Evolutionary conservation across 2,888 invertebrate genomes (phyloP), one percentile per base, ranked within the genome.

Genomic region (Drosophila borborema): DNA sequence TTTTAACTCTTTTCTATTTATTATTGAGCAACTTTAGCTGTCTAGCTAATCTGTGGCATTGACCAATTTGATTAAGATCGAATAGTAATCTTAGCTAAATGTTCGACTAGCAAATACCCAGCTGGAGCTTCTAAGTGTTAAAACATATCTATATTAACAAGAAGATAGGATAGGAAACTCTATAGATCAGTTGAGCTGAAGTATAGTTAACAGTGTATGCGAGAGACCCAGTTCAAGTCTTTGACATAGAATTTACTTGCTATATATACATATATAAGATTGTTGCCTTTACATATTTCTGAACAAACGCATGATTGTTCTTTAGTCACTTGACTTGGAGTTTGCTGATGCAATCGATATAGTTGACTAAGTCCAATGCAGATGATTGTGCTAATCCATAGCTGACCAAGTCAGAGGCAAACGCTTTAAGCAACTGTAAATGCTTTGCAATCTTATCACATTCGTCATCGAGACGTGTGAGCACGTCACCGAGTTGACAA

Each of bases 321-420:
- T 45, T 60, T 28, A n/a, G 60, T 7, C 40, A 54, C 38, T 60
- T 36, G 68, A n/a, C 60, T 38, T 49, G 46, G 45, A 46, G 23
- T 69, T 69, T n/a, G 56, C 51, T 72, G 72, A 76, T 75, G 74
- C 55, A 61, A 75, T 75, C 72, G 49, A n/a, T 59, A 18, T 34
- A 51, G 55, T 60, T 53, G 60, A 10, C 28, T 38, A 59, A 59
- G 40, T 34, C 67, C 31, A 64, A 54, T 45, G 58, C 72, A 31
- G 38, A 60, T 45, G 55, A 49, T 68, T 56, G 31, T 61, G 46
- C 16, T 69, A 45, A 74, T 65, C 56, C 45, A 67, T 60, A 63
- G 23, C 28, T n/a, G 40, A 12, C 34, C 28, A 43, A 40, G 10
- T 31, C 28, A 31, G 16, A 43, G 60, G 36, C 51, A 53, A 5